A percentile compares a stretch with the other conserved stretches of the same genome.
Conservation (phyloP, 2,888 invertebrate genomes). For the Acholoe squamosa region DNA sequence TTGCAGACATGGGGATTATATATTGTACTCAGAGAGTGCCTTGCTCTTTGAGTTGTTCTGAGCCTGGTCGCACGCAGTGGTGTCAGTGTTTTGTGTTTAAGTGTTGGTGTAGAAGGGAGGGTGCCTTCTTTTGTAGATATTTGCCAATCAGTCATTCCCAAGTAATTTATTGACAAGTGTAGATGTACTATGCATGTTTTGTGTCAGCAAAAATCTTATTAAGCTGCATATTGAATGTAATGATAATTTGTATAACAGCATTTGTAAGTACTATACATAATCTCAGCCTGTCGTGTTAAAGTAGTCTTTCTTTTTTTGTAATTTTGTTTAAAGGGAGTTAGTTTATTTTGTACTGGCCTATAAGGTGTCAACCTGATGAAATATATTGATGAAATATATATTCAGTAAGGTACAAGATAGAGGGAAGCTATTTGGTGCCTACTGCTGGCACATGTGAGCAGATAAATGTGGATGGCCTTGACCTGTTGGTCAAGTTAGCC, state of each 20-base stretch:
- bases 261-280: conserved; percentile 48
- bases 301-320: neutral
- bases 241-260: conserved; percentile 53
- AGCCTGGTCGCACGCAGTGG: neutral
- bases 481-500: no score
- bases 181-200: conserved; percentile 52
- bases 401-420: neutral
- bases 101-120: conserved; percentile 48
- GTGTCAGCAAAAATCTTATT: neutral
- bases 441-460: neutral
- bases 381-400: neutral
- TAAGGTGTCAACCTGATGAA: neutral
- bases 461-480: no score
- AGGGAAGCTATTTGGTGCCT: neutral
- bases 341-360: no score
- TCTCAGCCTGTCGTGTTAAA: neutral
- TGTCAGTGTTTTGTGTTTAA: conserved; percentile 39
- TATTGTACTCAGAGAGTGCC: no score
- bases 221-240: conserved; percentile 47
- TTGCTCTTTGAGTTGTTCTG: neutral
- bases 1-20: no score
- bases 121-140: conserved; percentile 59
- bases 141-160: conserved; percentile 51
- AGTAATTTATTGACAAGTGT: conserved; percentile 56
- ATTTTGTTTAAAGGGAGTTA: no score